Evolutionary conservation across 2,888 invertebrate species (phyloP).

Genomic region (Zygaena filipendulae): DNA sequence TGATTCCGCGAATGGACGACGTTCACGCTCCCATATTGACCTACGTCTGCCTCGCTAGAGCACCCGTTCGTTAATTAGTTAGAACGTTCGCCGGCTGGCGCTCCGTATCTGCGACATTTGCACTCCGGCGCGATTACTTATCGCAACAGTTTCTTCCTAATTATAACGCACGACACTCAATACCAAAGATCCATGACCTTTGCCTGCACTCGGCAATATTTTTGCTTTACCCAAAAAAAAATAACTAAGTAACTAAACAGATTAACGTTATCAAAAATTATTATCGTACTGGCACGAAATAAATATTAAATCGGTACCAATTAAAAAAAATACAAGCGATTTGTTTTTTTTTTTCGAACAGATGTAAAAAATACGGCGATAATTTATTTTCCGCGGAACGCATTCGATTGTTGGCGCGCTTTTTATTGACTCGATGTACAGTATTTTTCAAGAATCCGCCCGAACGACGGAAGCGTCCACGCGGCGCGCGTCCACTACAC

Average conservation of each 20-base stretch:
- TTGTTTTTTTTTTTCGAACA: no score
- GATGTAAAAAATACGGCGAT: no score
- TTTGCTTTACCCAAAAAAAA: no score
- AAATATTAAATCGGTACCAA: no score
- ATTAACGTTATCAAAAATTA: no score
- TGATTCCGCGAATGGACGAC: constrained; percentile 52
- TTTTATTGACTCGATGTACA: no score
- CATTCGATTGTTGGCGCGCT: constrained; percentile 35
- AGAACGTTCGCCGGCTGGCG: constrained; percentile 17
- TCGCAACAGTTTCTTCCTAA: constrained; percentile 45
- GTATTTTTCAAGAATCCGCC: constrained; percentile 25
- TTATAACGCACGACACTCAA: constrained; percentile 29
- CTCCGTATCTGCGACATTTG: constrained; percentile 49
- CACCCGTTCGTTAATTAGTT: constrained; percentile 19
- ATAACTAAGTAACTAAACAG: no score
- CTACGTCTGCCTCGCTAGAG: constrained; percentile 9
- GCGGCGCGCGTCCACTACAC: constrained; percentile 46
- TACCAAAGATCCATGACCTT: constrained; percentile 40
- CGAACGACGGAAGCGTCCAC: constrained; percentile 45
- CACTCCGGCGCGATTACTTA: constrained; percentile 56
- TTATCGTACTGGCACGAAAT: no score
- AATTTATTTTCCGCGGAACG: constrained; percentile 17
- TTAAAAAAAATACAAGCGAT: no score
- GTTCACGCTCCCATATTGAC: constrained; percentile 18
- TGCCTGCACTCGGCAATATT: constrained; percentile 21